phyloP scores from a whole-genome alignment of 1,140 invertebrate genomes.

The Drosophila sproati region DNA sequence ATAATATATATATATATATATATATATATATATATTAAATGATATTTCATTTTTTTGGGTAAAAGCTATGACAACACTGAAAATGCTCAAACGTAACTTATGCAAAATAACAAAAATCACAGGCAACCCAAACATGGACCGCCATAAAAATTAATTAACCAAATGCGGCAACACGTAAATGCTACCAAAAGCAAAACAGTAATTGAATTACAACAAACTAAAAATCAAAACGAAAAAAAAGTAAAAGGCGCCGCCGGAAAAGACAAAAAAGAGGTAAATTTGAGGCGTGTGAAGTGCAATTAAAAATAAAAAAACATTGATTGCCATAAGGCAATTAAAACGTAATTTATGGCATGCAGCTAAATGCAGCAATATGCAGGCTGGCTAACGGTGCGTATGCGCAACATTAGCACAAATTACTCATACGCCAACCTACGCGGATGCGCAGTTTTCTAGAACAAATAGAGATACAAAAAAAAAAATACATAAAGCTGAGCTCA shows the following conservation, averaged over 20 bases:
- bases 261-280: slow-evolving; percentile 37
- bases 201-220: slow-evolving; percentile 56
- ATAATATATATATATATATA: neutral
- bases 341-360: slow-evolving; percentile 32
- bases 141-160: slow-evolving; percentile 69
- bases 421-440: slow-evolving; percentile 65
- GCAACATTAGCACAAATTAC: slow-evolving; percentile 46
- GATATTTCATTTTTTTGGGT: slow-evolving; percentile 8
- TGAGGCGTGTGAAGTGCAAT: slow-evolving; percentile 62
- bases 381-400: slow-evolving; percentile 58
- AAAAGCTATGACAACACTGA: slow-evolving; percentile 52
- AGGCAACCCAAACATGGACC: slow-evolving; percentile 24
- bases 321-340: slow-evolving; percentile 59
- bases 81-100: slow-evolving; percentile 5
- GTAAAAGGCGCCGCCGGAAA: slow-evolving; percentile 67
- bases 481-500: slow-evolving; percentile 41
- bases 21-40: neutral
- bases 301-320: slow-evolving; percentile 59
- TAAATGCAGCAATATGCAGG: slow-evolving; percentile 40
- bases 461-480: slow-evolving; percentile 38
- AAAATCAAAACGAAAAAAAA: slow-evolving; percentile 46
- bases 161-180: slow-evolving; percentile 57
- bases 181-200: slow-evolving; percentile 47
- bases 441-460: slow-evolving; percentile 37
- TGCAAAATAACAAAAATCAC: slow-evolving; percentile 23